phyloP scores from a whole-genome alignment of 2,797 vertebrate species.

The Rallus crepitans region DNA sequence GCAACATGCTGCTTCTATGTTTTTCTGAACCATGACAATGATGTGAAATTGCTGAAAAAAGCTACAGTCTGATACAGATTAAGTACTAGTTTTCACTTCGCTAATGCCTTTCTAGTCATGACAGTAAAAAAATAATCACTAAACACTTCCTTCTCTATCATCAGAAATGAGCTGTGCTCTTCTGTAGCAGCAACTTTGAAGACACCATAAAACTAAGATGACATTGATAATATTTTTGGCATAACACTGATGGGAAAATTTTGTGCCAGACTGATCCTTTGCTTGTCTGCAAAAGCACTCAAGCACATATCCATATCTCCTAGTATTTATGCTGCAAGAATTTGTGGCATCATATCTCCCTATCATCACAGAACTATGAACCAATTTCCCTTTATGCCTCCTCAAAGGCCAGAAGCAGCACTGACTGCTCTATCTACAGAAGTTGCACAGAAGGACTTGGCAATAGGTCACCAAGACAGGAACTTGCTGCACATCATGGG shows the following conservation, averaged over 20 bases:
- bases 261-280: background rate
- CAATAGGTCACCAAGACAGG: background rate
- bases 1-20: background rate
- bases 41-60: background rate
- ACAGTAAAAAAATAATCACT: background rate
- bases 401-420: background rate
- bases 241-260: background rate
- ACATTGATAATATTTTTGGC: background rate
- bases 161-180: background rate
- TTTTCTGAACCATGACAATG: background rate
- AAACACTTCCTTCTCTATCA: background rate
- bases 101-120: background rate
- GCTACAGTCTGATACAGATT: background rate
- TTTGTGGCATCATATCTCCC: fast-evolving
- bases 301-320: background rate
- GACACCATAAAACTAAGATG: background rate
- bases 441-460: background rate
- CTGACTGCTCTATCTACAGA: background rate
- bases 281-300: background rate
- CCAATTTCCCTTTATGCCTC: background rate
- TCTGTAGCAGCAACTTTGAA: background rate
- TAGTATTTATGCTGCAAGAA: background rate
- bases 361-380: background rate
- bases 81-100: background rate
- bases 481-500: background rate